phyloP scores from a whole-genome alignment of 2,113 vertebrate species.

The Turnix velox region DNA sequence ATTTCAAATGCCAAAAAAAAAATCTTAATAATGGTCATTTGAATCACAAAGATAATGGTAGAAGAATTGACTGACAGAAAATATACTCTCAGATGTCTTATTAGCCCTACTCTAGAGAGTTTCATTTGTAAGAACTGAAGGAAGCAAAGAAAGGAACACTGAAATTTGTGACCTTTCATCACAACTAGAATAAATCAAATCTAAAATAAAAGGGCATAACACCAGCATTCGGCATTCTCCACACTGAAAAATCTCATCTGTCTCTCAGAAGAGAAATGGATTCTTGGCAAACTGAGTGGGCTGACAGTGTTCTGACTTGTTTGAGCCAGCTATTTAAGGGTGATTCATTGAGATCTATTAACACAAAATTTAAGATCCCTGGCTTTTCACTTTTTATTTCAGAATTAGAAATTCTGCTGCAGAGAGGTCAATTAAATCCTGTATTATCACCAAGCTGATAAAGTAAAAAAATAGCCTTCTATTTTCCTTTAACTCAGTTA shows the following conservation, averaged over 20 bases:
- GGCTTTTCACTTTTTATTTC: constrained; percentile 69
- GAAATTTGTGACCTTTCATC: constrained; percentile 46
- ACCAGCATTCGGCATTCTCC: constrained; percentile 5
- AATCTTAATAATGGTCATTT: background rate
- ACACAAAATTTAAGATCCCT: constrained; percentile 68
- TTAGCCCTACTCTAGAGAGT: background rate
- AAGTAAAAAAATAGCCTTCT: constrained; percentile 24
- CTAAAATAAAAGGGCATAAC: constrained; percentile 38
- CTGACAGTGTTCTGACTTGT: constrained; percentile 56
- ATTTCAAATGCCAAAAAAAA: background rate
- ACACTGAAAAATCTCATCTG: constrained; percentile 27
- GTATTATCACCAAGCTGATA: constrained; percentile 56
- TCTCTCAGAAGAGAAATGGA: constrained; percentile 38
- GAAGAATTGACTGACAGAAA: background rate
- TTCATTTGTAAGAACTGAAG: constrained; percentile 18
- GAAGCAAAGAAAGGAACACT: constrained; percentile 1
- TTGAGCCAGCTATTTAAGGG: constrained; percentile 69
- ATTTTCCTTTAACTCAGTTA: constrained; percentile 38
- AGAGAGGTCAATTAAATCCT: constrained; percentile 68
- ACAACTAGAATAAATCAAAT: constrained; percentile 48
- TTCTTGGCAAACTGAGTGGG: constrained; percentile 63
- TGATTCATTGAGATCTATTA: constrained; percentile 72
- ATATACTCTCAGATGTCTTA: background rate
- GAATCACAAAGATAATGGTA: background rate
- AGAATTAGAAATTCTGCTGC: constrained; percentile 66